These are phyloP conservation scores for Phyllostomus discolor DNA, from an alignment of 2,113 vertebrate genomes.

Conservation along the genomic window DNA sequence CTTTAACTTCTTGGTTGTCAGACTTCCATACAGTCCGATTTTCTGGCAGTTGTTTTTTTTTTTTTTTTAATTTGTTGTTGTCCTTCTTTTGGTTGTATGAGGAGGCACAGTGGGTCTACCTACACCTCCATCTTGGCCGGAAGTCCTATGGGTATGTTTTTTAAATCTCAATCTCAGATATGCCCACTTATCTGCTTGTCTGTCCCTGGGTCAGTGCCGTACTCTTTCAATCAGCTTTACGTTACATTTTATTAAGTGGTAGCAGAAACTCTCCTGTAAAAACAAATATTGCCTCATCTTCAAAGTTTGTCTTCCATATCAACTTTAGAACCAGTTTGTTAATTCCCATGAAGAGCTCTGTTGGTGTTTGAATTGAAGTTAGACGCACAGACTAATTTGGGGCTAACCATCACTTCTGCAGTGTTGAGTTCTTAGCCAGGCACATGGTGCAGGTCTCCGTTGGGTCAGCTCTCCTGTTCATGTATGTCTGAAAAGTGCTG, in stretches of 20 bases:
- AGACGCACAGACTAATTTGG: not conserved
- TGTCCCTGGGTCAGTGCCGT: not conserved
- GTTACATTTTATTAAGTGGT: not conserved
- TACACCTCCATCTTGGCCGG: too few relatives aligned
- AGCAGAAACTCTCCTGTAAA: not conserved
- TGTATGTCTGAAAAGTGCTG: not conserved
- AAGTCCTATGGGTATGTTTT: not conserved
- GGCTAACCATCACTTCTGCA: not conserved
- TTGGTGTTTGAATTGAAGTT: not conserved
- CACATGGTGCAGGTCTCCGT: not conserved
- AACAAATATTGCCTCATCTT: not conserved
- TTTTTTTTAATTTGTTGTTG: too few relatives aligned
- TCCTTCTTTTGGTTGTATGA: too few relatives aligned
- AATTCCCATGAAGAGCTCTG: not conserved
- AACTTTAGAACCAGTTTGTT: not conserved
- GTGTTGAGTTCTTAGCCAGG: not conserved
- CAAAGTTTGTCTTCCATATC: not conserved
- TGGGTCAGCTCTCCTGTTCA: not conserved
- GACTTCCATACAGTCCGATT: too few relatives aligned
- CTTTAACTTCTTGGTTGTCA: too few relatives aligned
- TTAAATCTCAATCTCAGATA: not conserved
- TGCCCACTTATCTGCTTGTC: not conserved
- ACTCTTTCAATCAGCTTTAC: not conserved
- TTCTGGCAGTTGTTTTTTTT: too few relatives aligned
- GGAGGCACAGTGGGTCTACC: too few relatives aligned